Conservation (phyloP, 2,797 vertebrate species). For the Ctenochaetus hawaiiensis region DNA sequence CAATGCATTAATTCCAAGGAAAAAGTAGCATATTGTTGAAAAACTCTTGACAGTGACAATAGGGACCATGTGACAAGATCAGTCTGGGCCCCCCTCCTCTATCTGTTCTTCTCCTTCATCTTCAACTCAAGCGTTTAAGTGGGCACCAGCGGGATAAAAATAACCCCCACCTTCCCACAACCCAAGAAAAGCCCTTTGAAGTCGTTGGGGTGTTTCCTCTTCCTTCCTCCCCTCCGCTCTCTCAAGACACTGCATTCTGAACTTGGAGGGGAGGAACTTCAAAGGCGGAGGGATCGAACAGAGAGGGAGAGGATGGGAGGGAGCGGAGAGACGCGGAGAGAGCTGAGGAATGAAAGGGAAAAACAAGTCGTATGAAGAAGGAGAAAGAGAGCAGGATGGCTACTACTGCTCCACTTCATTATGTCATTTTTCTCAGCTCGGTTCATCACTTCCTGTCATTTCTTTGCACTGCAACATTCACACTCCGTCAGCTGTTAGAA, state of each 20-base stretch:
- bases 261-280: conserved; percentile 67
- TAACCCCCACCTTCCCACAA: conserved; percentile 70
- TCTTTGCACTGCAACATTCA: conserved; percentile 30
- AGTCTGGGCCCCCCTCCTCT: conserved; percentile 14
- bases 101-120: conserved; percentile 28
- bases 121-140: conserved; percentile 56
- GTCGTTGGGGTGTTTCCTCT: conserved; percentile 61
- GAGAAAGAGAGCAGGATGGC: conserved; percentile 18
- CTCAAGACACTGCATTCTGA: conserved; percentile 64
- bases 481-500: conserved; percentile 40
- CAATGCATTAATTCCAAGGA: not conserved
- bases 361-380: conserved; percentile 15
- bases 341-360: conserved; percentile 37
- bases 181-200: conserved; percentile 75
- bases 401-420: conserved; percentile 25
- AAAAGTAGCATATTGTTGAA: no score
- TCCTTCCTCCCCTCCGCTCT: conserved; percentile 45
- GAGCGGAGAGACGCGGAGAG: not conserved
- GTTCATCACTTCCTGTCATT: conserved; percentile 39
- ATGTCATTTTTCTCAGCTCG: conserved; percentile 25
- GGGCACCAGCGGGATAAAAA: conserved; percentile 71
- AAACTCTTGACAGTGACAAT: not conserved
- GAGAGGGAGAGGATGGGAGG: conserved; percentile 36
- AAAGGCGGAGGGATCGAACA: conserved; percentile 62
- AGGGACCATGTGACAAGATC: not conserved